Percentiles rank a stretch among this genome's conserved stretches.
Conservation (phyloP, 1,140 invertebrate species). For the Drosophila pandora region DNA sequence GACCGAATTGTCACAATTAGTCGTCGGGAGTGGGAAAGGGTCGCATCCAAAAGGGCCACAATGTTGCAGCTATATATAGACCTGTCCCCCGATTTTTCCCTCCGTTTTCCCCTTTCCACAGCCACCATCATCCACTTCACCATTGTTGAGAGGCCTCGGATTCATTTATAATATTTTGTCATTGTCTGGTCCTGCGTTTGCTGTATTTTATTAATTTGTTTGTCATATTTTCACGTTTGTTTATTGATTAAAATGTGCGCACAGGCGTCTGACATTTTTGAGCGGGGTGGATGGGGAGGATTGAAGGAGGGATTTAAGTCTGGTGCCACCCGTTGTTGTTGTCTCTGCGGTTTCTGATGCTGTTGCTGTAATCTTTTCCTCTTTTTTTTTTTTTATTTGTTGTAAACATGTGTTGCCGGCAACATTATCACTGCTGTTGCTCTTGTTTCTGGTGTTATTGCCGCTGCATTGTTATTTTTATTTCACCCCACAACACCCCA, state of each 20-base stretch:
- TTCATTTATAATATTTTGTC: constrained; percentile 80
- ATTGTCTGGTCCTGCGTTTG: constrained; percentile 57
- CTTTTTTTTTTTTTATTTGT: constrained; percentile 9
- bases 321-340: constrained; percentile 58
- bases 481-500: constrained; percentile 10
- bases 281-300: not conserved
- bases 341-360: constrained; percentile 46
- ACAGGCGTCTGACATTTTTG: constrained; percentile 28
- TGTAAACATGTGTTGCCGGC: constrained; percentile 75
- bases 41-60: constrained; percentile 2
- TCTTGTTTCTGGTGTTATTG: constrained; percentile 17
- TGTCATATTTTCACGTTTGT: constrained; percentile 81
- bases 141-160: constrained; percentile 27
- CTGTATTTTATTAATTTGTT: constrained; percentile 81
- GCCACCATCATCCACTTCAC: constrained; percentile 5
- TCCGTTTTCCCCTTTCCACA: not conserved
- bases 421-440: constrained; percentile 66
- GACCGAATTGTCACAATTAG: constrained; percentile 75
- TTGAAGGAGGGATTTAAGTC: constrained; percentile 5
- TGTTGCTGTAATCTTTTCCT: constrained; percentile 23
- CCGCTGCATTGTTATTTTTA: constrained; percentile 63
- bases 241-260: constrained; percentile 79
- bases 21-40: constrained; percentile 24
- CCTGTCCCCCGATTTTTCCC: constrained; percentile 22
- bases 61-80: constrained; percentile 61